Base-by-base conservation (phyloP, 2,113 vertebrate species). In the Chaenocephalus aceratus region DNA sequence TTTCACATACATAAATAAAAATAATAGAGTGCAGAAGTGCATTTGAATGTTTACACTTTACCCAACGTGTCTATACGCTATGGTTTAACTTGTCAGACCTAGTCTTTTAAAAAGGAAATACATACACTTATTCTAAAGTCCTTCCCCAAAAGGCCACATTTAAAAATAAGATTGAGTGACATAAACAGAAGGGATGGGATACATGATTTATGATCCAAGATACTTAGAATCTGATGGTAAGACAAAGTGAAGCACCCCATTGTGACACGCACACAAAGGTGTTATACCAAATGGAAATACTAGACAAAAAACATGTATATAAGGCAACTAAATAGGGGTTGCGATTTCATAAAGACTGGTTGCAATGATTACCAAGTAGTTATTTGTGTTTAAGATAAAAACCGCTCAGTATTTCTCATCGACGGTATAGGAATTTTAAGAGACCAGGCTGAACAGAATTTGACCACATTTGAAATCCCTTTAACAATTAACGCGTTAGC, bases 111-210 rank as follows among this genome's bases (percentile, higher is more conserved):
- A 23, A 68, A 48, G 18, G 21, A 14, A 54, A 74, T 46, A 75
- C 8, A 6, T 1, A 65, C 46, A 75, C n/a, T 57, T 46, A 68
- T 3, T 4, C 3, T 30, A 15, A 83, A 9, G 74, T 69, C 75
- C 85, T 71, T 79, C 66, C 78, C 62, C 54, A 59, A 72, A 91
- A 90, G 79, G 84, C 83, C 78, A 84, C 78, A 75, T 75, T 87
- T 59, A 61, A 75, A 83, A 67, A 10, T 9, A 72, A 80, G 21
- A 54, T 66, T 67, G 34, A 45, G 49, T 46, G 62, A 70, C 10
- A 59, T 30, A 46, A 14, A 18, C 48, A 53, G 34, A 65, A 36
- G 36, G 49, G 64, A 52, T 26, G 46, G 7, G 23, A 2, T 4
- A 16, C 18, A 46, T 23, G 52, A 68, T n/a, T 15, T 46, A 14